phyloP scores from a whole-genome alignment of 2,888 invertebrate species.

The Leucophenga maculata region DNA sequence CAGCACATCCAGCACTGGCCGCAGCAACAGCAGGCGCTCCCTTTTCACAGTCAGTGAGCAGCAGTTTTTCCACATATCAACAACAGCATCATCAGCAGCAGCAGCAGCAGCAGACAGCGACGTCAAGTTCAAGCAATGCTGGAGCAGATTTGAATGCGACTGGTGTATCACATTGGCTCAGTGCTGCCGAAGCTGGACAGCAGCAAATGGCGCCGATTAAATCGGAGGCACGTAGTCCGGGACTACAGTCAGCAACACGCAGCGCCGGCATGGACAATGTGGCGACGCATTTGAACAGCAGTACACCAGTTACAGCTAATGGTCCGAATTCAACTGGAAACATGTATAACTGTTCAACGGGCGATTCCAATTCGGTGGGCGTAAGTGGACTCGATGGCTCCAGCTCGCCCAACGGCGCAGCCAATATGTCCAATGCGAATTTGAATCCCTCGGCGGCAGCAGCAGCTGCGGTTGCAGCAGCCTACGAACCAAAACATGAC shows the following conservation, averaged over 20 bases:
- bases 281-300: slow-evolving; percentile 32
- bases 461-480: slow-evolving; percentile 72
- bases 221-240: slow-evolving; percentile 82
- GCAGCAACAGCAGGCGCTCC: slow-evolving; percentile 36
- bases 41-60: slow-evolving; percentile 61
- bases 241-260: slow-evolving; percentile 75
- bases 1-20: slow-evolving; percentile 35
- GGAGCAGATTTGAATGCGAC: neutral
- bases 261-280: slow-evolving; percentile 13
- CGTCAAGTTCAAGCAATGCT: slow-evolving; percentile 38
- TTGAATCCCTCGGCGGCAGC: slow-evolving; percentile 62
- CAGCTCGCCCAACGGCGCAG: slow-evolving; percentile 37
- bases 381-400: slow-evolving; percentile 15
- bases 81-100: slow-evolving; percentile 37
- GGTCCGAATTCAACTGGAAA: slow-evolving; percentile 23
- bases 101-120: slow-evolving; percentile 36
- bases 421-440: slow-evolving; percentile 49
- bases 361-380: slow-evolving; percentile 3
- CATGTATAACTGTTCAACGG: slow-evolving; percentile 14
- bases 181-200: neutral
- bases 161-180: slow-evolving; percentile 33
- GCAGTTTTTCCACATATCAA: slow-evolving; percentile 68
- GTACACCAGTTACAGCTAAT: slow-evolving; percentile 11
- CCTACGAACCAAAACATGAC: slow-evolving; percentile 75
- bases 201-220: slow-evolving; percentile 76